Conservation (phyloP, 1,140 invertebrate species). For the Drosophila navojoa region DNA sequence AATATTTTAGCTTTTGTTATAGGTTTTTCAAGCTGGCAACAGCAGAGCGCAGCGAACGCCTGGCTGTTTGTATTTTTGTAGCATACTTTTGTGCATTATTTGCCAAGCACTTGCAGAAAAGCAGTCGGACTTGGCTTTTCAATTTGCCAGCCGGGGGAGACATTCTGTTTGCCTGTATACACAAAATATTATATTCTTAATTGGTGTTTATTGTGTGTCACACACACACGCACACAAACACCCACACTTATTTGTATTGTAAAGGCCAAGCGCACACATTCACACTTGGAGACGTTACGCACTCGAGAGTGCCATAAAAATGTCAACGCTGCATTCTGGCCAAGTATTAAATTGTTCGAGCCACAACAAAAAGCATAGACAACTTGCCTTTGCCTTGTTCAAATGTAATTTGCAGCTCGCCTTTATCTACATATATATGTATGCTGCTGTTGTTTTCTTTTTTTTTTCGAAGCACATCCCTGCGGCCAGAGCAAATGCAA, state of each 20-base stretch:
- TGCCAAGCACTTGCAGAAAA: slow-evolving; percentile 74
- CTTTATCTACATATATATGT: slow-evolving; percentile 22
- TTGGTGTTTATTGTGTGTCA: slow-evolving; percentile 82
- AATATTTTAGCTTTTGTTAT: slow-evolving; percentile 81
- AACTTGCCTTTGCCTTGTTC: slow-evolving; percentile 54
- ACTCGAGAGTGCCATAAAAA: slow-evolving; percentile 74
- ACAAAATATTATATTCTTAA: slow-evolving; percentile 82
- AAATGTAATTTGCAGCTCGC: slow-evolving; percentile 72
- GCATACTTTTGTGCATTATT: slow-evolving; percentile 79
- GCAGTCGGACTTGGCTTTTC: slow-evolving; percentile 70
- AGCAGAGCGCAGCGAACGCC: slow-evolving; percentile 37
- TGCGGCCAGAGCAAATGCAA: slow-evolving; percentile 45
- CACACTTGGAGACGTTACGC: slow-evolving; percentile 37
- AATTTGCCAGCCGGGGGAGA: slow-evolving; percentile 57
- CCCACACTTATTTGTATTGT: slow-evolving; percentile 20
- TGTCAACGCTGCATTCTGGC: slow-evolving; percentile 62
- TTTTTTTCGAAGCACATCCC: slow-evolving; percentile 13
- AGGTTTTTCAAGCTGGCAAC: slow-evolving; percentile 56
- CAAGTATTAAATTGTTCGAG: slow-evolving; percentile 63
- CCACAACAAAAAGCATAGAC: slow-evolving; percentile 46
- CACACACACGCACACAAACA: slow-evolving; percentile 51
- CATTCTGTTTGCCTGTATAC: slow-evolving; percentile 65
- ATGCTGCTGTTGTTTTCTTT: neutral
- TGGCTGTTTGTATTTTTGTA: slow-evolving; percentile 78
- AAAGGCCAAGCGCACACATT: slow-evolving; percentile 18